These are phyloP conservation scores for Drosophila vallismaia DNA, from an alignment of 2,888 invertebrate species.

Conservation along the genomic window DNA sequence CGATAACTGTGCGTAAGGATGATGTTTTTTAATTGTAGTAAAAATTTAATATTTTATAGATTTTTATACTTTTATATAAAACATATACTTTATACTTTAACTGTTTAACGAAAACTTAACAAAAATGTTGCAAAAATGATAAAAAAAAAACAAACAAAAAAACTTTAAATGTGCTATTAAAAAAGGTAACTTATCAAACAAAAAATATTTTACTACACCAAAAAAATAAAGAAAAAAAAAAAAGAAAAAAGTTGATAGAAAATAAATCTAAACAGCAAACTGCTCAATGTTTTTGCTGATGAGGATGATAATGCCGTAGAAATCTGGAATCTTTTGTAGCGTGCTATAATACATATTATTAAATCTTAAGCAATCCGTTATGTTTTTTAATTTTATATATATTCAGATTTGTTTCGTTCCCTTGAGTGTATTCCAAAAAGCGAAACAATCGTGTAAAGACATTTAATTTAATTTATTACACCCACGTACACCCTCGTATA, in stretches of 20 bases:
- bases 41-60: conserved; percentile 79
- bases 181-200: conserved; percentile 52
- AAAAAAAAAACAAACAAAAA: conserved; percentile 50
- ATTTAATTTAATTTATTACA: conserved; percentile 45
- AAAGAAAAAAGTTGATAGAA: conserved; percentile 17
- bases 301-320: conserved; percentile 33
- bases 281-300: conserved; percentile 64
- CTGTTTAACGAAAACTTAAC: conserved; percentile 64
- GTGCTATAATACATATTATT: conserved; percentile 54
- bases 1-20: conserved; percentile 38
- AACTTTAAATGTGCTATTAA: conserved; percentile 63
- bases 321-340: conserved; percentile 67
- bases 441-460: conserved; percentile 61
- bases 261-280: conserved; percentile 52
- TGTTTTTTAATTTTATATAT: conserved; percentile 39
- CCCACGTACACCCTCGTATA: not conserved
- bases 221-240: conserved; percentile 12
- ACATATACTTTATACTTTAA: conserved; percentile 78
- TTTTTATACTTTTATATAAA: conserved; percentile 80
- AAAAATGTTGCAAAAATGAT: conserved; percentile 38
- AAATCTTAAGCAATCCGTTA: conserved; percentile 51
- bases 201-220: conserved; percentile 61
- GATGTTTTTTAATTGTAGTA: conserved; percentile 75
- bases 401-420: conserved; percentile 40
- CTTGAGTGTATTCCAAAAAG: conserved; percentile 60